These are phyloP conservation scores for Germaria angustata DNA, from an alignment of 2,888 invertebrate species.

Conservation along the genomic window DNA sequence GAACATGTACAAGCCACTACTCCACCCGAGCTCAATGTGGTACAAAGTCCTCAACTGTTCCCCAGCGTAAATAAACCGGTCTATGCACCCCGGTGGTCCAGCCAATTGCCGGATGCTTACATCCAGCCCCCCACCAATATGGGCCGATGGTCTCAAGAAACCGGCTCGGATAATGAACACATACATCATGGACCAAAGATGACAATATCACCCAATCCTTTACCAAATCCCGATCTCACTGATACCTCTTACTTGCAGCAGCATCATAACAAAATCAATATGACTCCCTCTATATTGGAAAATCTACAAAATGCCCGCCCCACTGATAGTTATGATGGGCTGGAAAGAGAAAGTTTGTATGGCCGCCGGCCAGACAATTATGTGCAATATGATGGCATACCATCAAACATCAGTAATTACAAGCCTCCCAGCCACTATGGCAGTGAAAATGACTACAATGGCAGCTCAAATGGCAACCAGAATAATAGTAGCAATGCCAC, in stretches of 20 bases:
- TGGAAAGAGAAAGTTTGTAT: slow-evolving; percentile 76
- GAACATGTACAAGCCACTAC: slow-evolving; percentile 83
- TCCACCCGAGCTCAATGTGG: slow-evolving; percentile 83
- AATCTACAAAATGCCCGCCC: slow-evolving; percentile 83
- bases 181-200: slow-evolving; percentile 82
- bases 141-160: slow-evolving; percentile 89
- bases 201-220: slow-evolving; percentile 85
- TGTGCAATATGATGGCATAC: slow-evolving; percentile 73
- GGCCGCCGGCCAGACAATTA: slow-evolving; percentile 77
- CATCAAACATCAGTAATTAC: slow-evolving; percentile 71
- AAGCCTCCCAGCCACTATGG: slow-evolving; percentile 79
- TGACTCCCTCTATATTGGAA: slow-evolving; percentile 82
- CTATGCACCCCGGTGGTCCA: slow-evolving; percentile 85
- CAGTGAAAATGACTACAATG: slow-evolving; percentile 78
- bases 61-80: slow-evolving; percentile 84
- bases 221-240: slow-evolving; percentile 89
- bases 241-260: slow-evolving; percentile 83
- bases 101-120: slow-evolving; percentile 85
- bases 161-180: slow-evolving; percentile 87
- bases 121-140: slow-evolving; percentile 81
- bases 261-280: slow-evolving; percentile 81
- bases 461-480: slow-evolving; percentile 65
- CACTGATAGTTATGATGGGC: slow-evolving; percentile 74
- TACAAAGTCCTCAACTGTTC: slow-evolving; percentile 85
- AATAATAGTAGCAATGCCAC: slow-evolving; percentile 63